Evolutionary conservation across 2,797 vertebrate genomes (phyloP).

Genomic region (Chromobotia macracanthus): DNA sequence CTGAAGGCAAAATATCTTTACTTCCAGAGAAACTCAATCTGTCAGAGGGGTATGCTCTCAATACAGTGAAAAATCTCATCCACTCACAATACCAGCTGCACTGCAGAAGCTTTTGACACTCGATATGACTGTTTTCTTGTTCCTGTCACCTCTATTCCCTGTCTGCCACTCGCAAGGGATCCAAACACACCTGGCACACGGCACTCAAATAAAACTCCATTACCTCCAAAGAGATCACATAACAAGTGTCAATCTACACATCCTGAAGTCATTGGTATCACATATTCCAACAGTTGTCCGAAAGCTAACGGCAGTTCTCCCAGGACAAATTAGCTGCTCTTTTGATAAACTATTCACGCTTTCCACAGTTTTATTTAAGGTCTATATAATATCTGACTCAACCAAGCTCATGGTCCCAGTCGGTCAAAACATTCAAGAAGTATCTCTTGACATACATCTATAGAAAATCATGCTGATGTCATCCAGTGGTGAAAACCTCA

Average conservation of each 20-base stretch:
- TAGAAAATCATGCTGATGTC: background rate
- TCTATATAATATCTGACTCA: background rate
- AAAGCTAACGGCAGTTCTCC: background rate
- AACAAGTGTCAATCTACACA: background rate
- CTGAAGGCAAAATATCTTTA: no score
- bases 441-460: background rate
- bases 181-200: background rate
- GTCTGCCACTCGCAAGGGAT: background rate
- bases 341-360: background rate
- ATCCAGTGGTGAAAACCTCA: conserved; percentile 2
- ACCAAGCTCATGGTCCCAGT: background rate
- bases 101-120: conserved; percentile 6
- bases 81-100: background rate
- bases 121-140: background rate
- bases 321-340: background rate
- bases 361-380: background rate
- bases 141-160: background rate
- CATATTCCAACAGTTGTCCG: background rate
- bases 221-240: background rate
- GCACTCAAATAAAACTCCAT: background rate
- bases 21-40: no score
- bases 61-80: background rate
- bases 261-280: no score
- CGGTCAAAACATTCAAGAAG: background rate
- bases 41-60: no score